Base-by-base conservation (phyloP, 2,113 vertebrate genomes). In the Rhea americana region DNA sequence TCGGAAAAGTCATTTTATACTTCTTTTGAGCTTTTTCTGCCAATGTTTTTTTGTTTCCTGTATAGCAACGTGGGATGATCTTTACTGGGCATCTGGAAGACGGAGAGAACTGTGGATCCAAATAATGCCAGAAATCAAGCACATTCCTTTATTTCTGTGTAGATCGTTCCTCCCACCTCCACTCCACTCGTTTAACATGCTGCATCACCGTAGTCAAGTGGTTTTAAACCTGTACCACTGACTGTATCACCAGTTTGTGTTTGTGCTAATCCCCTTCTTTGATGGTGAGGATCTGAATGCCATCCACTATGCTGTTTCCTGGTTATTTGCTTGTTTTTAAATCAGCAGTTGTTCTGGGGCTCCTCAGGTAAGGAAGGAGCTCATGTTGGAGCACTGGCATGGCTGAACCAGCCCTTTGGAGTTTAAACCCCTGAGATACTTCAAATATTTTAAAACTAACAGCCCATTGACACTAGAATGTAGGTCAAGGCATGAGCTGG, bases 301-400 rank as follows among this genome's bases (percentile, higher is more conserved):
- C n/a, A 39, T n/a, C 4, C 13, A 18, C 28, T 72, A 17, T 62
- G 28, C n/a, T 30, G 4, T 43, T 82, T 89, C 18, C 26, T 56
- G 30, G 14, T 58, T 75, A 2, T 63, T 76, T 73, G 13, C 26
- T 25, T 5, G 7, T 14, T 45, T 59, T 81, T 24, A 55, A 84
- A 81, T 21, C 14, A 45, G 4, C 28, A 56, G 18, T 11, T 61
- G 5, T 55, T 13, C 37, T 35, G 19, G 9, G 2, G 12, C 5
- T 41, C 48, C 68, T 7, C 11, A 55, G 26, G 7, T 6, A 43
- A 7, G 7, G 19, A 56, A 83, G 20, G 5, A 76, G 25, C 4
- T 4, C 1, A 3, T 59, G 30, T 11, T 77, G 48, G 13, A 45
- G 4, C 5, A 6, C 5, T 75, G 5, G 13, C 2, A 6, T 18